Evolutionary conservation across 2,888 invertebrate genomes (phyloP).

Genomic region (Elegia similella): DNA sequence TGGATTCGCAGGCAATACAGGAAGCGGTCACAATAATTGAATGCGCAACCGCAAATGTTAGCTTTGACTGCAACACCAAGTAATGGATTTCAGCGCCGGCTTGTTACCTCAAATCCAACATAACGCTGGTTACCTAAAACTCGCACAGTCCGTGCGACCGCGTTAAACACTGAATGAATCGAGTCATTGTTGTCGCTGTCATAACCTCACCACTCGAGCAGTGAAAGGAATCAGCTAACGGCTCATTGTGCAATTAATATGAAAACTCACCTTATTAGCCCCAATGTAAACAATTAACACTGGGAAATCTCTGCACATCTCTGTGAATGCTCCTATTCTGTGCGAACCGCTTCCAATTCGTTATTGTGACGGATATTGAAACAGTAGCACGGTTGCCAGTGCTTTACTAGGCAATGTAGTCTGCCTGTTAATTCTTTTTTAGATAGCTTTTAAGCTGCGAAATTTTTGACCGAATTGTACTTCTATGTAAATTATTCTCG

Average conservation of each 20-base stretch:
- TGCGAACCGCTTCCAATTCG: slow-evolving; percentile 44
- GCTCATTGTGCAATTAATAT: slow-evolving; percentile 60
- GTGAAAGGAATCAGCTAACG: slow-evolving; percentile 61
- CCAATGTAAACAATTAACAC: slow-evolving; percentile 54
- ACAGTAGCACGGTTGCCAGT: slow-evolving; percentile 7
- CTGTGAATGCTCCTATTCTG: slow-evolving; percentile 39
- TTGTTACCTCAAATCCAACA: slow-evolving; percentile 8
- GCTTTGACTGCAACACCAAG: neutral
- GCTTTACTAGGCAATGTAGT: neutral
- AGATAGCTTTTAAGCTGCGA: neutral
- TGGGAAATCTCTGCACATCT: slow-evolving; percentile 50
- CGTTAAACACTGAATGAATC: slow-evolving; percentile 28
- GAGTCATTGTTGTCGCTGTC: slow-evolving; percentile 47
- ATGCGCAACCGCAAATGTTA: neutral
- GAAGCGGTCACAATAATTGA: too few relatives aligned
- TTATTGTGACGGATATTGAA: slow-evolving; percentile 32
- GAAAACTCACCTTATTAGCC: slow-evolving; percentile 59
- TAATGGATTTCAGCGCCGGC: neutral
- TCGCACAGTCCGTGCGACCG: slow-evolving; percentile 27
- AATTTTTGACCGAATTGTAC: neutral
- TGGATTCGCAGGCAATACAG: too few relatives aligned
- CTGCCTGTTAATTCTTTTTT: neutral
- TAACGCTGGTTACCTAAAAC: slow-evolving; percentile 30
- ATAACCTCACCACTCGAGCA: slow-evolving; percentile 42
- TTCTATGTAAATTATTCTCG: neutral